Conservation (phyloP, 2,113 vertebrate genomes). For the Cyanoderma ruficeps region DNA sequence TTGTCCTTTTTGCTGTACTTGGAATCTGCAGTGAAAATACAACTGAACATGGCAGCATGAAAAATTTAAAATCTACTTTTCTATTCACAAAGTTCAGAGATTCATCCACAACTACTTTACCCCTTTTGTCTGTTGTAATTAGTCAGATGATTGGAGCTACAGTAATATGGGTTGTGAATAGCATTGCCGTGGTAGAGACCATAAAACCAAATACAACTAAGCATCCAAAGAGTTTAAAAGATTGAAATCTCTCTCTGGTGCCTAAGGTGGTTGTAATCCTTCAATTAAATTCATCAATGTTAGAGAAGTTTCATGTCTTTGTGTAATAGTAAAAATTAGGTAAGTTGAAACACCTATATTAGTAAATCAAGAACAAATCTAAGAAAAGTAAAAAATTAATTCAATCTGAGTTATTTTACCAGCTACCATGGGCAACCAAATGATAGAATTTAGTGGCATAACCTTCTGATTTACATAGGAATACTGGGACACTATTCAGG, state of each 20-base stretch:
- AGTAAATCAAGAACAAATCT: neutral
- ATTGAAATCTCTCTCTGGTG: neutral
- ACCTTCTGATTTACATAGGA: neutral
- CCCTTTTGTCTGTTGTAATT: neutral
- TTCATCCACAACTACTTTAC: neutral
- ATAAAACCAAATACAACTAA: neutral
- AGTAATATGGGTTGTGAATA: neutral
- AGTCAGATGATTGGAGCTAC: neutral
- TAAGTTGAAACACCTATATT: neutral
- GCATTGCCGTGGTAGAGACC: neutral
- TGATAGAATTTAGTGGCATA: neutral
- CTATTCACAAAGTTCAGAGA: neutral
- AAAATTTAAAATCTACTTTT: neutral
- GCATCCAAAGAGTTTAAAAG: neutral
- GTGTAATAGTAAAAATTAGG: neutral
- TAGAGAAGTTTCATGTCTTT: neutral
- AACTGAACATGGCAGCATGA: neutral
- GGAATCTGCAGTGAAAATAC: neutral
- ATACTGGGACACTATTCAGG: neutral
- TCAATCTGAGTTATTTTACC: neutral
- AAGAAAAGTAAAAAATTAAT: neutral
- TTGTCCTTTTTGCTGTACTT: neutral
- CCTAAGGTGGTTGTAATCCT: neutral
- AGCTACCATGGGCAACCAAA: neutral
- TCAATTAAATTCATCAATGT: neutral